A percentile compares a stretch with the other conserved stretches of the same genome.
Conservation (phyloP, 2,113 vertebrate genomes). For the Clarias batrachus region DNA sequence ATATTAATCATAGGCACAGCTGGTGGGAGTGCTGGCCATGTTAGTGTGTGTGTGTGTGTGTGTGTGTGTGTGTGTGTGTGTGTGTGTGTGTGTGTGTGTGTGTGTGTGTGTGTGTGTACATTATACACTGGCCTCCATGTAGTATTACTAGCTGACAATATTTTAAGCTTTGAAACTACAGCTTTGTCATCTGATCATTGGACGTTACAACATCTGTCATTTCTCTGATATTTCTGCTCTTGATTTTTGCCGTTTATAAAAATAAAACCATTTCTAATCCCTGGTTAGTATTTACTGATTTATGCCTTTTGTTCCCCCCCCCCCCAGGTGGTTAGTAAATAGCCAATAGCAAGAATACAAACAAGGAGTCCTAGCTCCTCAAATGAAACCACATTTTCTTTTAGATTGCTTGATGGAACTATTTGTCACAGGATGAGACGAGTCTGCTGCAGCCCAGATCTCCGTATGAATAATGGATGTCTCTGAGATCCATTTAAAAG, state of each 20-base stretch:
- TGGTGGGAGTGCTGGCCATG: constrained; percentile 20
- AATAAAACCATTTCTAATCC: not conserved
- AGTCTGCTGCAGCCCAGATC: constrained; percentile 31
- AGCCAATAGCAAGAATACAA: constrained; percentile 1
- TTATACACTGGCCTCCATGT: not conserved
- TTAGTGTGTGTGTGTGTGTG: constrained; percentile 26
- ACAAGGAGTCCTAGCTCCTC: constrained; percentile 21
- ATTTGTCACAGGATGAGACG: constrained; percentile 49
- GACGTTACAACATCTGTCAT: constrained; percentile 9
- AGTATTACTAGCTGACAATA: constrained; percentile 6
- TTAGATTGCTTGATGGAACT: constrained; percentile 45
- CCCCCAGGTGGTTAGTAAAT: constrained; percentile 7
- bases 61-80: constrained; percentile 28
- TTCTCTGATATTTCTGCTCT: not conserved
- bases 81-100: not conserved
- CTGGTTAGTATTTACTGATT: constrained; percentile 25
- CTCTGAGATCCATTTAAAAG: constrained; percentile 57
- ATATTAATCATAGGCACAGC: constrained; percentile 47
- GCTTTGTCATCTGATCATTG: not conserved
- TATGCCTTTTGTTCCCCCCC: not conserved
- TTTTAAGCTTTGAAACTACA: constrained; percentile 3
- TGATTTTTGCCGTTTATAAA: not conserved
- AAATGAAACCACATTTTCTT: constrained; percentile 41
- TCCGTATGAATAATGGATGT: constrained; percentile 57
- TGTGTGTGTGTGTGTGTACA: not conserved